Percentiles rank a stretch among this genome's conserved stretches.
Conservation (phyloP, 2,797 vertebrate genomes). For the Pachyuromys duprasi region DNA sequence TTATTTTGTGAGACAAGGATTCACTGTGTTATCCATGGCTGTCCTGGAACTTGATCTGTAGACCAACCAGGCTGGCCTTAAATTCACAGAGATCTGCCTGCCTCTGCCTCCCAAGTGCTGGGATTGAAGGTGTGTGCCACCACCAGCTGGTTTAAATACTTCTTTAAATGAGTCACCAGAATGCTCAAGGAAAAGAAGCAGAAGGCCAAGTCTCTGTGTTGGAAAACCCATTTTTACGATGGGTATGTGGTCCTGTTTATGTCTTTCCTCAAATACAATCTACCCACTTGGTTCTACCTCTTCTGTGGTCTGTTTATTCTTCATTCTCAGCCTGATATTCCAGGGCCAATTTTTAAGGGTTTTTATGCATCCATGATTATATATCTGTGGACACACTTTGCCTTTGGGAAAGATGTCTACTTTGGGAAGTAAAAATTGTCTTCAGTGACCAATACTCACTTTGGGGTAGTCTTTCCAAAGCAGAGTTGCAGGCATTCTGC, state of each 20-base stretch:
- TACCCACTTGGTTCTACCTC: not conserved
- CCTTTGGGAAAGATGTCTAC: conserved; percentile 30
- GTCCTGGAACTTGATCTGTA: not conserved
- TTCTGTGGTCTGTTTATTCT: not conserved
- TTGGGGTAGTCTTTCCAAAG: not conserved
- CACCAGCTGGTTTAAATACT: not conserved
- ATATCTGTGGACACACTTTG: not conserved
- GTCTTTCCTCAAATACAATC: not conserved
- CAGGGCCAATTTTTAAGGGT: not conserved
- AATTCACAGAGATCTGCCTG: not conserved
- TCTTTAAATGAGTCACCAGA: not conserved
- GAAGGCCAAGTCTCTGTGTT: not conserved
- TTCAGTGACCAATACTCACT: not conserved
- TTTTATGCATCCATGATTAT: not conserved
- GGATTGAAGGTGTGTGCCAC: not conserved
- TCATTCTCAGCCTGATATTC: not conserved
- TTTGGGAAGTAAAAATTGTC: not conserved
- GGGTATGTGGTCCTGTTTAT: not conserved
- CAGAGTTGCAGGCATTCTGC: not conserved
- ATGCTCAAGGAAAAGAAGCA: conserved; percentile 4
- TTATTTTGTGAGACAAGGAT: not conserved
- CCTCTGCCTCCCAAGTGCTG: not conserved
- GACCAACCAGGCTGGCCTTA: not conserved
- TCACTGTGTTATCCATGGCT: not conserved
- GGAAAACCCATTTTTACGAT: not conserved